These are phyloP conservation scores for Tyrophagus putrescentiae DNA, from an alignment of 1,140 invertebrate genomes.

Conservation along the genomic window DNA sequence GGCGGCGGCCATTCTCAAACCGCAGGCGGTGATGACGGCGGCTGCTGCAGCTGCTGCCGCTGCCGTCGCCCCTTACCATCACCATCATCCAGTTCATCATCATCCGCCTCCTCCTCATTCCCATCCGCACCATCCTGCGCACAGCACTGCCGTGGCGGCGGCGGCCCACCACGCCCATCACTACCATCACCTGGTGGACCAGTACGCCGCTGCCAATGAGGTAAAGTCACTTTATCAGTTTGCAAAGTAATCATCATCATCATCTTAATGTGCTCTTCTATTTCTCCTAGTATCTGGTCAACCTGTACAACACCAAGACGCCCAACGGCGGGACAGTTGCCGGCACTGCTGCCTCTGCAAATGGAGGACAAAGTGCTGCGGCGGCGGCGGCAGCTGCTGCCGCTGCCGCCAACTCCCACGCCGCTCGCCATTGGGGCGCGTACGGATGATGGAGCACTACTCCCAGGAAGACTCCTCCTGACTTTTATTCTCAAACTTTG, in stretches of 20 bases:
- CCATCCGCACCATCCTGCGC: too few species aligned
- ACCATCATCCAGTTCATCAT: not conserved
- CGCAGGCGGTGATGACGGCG: constrained; percentile 18
- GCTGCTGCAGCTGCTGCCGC: too few species aligned
- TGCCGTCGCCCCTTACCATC: not conserved
- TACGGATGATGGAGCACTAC: too few species aligned
- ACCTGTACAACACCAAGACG: constrained; percentile 2
- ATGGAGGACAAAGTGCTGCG: not conserved
- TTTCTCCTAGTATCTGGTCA: too few species aligned
- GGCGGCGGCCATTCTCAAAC: constrained; percentile 23
- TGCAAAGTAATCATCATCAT: too few species aligned
- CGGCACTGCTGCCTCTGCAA: not conserved
- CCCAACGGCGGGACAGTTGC: not conserved
- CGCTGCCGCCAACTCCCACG: not conserved
- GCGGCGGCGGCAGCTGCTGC: too few species aligned
- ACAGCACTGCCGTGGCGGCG: not conserved
- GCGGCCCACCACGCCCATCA: constrained; percentile 14
- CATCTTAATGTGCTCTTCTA: too few species aligned
- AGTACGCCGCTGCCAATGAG: constrained; percentile 21
- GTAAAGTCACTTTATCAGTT: too few species aligned
- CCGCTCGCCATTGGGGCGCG: not conserved
- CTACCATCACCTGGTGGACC: constrained; percentile 23
- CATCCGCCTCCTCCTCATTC: not conserved
- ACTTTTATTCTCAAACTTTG: not conserved
- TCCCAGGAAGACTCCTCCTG: too few species aligned